Evolutionary conservation across 2,888 invertebrate genomes (phyloP).

Genomic region (Diploptera punctata): DNA sequence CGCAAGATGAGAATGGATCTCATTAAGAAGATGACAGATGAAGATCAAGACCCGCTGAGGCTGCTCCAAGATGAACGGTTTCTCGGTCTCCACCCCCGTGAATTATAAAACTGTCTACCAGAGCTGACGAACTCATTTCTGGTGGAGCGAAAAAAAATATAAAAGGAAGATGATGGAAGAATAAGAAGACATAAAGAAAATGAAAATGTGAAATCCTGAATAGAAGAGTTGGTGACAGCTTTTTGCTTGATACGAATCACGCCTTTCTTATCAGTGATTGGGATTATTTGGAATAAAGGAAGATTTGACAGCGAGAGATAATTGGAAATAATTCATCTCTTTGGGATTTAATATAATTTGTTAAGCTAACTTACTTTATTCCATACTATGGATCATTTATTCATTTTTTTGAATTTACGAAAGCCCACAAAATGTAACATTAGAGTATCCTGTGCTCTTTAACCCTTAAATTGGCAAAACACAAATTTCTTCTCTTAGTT

Average conservation of each 20-base stretch:
- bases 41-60: constrained; percentile 34
- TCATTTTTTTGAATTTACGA: no score
- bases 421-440: no score
- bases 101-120: constrained; percentile 36
- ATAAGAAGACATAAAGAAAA: constrained; percentile 15
- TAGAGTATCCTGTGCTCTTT: no score
- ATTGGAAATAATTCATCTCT: no score
- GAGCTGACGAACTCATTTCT: constrained; percentile 39
- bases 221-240: constrained; percentile 17
- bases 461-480: no score
- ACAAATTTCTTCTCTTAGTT: no score
- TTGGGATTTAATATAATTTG: no score
- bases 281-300: not conserved
- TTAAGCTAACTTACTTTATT: no score
- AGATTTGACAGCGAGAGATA: no score
- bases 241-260: constrained; percentile 13
- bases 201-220: constrained; percentile 24
- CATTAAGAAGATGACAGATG: constrained; percentile 41
- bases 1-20: constrained; percentile 35
- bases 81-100: constrained; percentile 27
- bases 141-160: constrained; percentile 26
- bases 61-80: constrained; percentile 40
- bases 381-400: no score
- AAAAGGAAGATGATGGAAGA: constrained; percentile 21
- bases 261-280: not conserved